These are phyloP conservation scores for Cercocebus atys DNA, from an alignment of 2,113 vertebrate genomes.

Conservation along the genomic window DNA sequence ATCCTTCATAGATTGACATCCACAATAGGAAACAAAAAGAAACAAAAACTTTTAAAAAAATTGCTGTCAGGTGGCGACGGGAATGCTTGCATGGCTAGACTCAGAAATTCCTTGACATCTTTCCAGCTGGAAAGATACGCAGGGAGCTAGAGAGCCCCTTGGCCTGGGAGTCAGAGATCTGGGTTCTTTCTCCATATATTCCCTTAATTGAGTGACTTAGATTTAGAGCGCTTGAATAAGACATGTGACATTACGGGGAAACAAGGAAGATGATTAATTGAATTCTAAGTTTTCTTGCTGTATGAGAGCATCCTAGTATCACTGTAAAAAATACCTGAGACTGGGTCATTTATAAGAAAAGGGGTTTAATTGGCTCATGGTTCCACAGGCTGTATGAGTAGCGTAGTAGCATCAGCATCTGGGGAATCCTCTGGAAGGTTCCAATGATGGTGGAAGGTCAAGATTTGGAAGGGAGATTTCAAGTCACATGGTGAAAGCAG, in stretches of 20 bases:
- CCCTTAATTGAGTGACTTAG: neutral
- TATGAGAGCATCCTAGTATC: too few species aligned
- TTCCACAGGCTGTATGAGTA: too few species aligned
- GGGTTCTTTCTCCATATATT: neutral
- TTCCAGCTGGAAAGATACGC: neutral
- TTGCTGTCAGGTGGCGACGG: neutral
- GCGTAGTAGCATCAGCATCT: accelerated
- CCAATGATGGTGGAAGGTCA: too few species aligned
- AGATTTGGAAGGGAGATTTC: too few species aligned
- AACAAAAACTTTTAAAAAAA: neutral
- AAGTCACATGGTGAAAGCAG: too few species aligned
- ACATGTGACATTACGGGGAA: neutral
- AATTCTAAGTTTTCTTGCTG: neutral
- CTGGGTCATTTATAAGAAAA: too few species aligned
- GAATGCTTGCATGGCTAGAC: neutral
- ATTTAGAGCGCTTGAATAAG: neutral
- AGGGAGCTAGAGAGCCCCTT: too few species aligned
- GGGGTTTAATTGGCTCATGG: too few species aligned
- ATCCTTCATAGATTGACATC: neutral
- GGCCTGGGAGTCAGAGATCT: neutral
- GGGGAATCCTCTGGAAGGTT: too few species aligned
- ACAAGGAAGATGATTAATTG: neutral
- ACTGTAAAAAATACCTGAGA: too few species aligned
- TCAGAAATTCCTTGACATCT: neutral
- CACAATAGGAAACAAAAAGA: conserved; percentile 18